Conservation (phyloP, 2,113 vertebrate genomes). For the Phaethon lepturus region DNA sequence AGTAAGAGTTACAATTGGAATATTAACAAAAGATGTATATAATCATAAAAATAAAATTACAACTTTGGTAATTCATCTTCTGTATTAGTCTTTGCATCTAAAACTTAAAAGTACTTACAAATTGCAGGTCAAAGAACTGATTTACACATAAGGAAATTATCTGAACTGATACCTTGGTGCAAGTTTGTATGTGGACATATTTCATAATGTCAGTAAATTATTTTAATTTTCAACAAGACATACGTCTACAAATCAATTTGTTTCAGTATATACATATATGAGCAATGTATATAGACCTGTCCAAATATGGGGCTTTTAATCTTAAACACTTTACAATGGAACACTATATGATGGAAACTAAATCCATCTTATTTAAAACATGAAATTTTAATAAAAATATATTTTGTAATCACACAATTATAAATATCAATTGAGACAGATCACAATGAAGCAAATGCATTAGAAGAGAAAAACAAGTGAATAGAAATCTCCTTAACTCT, state of each 20-base stretch:
- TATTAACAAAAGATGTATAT: not conserved
- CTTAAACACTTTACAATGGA: not conserved
- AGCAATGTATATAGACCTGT: not conserved
- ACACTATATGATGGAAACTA: not conserved
- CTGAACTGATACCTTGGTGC: not conserved
- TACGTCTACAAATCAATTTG: not conserved
- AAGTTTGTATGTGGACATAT: not conserved
- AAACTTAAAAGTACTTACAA: not conserved
- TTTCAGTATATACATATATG: not conserved
- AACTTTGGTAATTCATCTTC: not conserved
- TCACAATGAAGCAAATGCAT: not conserved
- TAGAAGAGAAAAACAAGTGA: not conserved
- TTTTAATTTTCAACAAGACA: not conserved
- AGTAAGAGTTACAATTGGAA: constrained; percentile 13
- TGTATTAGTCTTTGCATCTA: not conserved
- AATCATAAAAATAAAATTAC: not conserved
- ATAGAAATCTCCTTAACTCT: not conserved
- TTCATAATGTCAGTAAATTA: not conserved
- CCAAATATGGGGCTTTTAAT: not conserved
- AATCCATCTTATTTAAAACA: not conserved
- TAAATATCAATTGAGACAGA: not conserved
- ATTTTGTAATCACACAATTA: not conserved
- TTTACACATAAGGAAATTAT: not conserved
- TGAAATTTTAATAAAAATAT: not conserved
- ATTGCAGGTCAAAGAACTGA: not conserved